Percentiles rank a stretch among this genome's conserved stretches.
These are phyloP conservation scores for Poecilia gillii DNA, from an alignment of 2,797 vertebrate species.

Conservation along the genomic window DNA sequence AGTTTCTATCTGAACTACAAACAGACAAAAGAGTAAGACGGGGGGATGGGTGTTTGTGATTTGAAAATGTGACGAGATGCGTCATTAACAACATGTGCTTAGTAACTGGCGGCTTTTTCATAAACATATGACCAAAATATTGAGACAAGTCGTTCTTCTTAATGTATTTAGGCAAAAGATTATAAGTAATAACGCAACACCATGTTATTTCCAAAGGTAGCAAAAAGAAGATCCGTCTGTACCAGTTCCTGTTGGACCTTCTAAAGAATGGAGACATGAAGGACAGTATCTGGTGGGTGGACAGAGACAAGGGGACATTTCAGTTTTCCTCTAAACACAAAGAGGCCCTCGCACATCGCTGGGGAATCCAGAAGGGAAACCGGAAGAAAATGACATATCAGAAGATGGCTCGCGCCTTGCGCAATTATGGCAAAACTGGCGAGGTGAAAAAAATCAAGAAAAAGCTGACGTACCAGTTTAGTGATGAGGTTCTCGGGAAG, in stretches of 20 bases:
- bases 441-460: conserved; percentile 99
- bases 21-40: not conserved
- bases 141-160: not conserved
- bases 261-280: conserved; percentile 97
- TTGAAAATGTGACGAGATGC: conserved; percentile 1
- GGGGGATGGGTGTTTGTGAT: not conserved
- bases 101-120: not conserved
- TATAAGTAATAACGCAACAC: not conserved
- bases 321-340: conserved; percentile 99
- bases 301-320: conserved; percentile 97
- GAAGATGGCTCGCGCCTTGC: conserved; percentile 97
- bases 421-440: conserved; percentile 99
- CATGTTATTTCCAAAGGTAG: conserved; percentile 82
- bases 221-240: conserved; percentile 98
- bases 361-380: conserved; percentile 98
- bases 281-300: conserved; percentile 99
- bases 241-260: conserved; percentile 98
- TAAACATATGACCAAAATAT: not conserved
- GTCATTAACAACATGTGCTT: not conserved
- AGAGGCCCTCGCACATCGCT: conserved; percentile 93
- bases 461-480: conserved; percentile 99
- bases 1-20: not conserved
- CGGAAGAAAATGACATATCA: conserved; percentile 99
- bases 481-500: conserved; percentile 96
- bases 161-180: not conserved